phyloP scores from a whole-genome alignment of 2,113 vertebrate genomes.

The Cephalopholis sonnerati region DNA sequence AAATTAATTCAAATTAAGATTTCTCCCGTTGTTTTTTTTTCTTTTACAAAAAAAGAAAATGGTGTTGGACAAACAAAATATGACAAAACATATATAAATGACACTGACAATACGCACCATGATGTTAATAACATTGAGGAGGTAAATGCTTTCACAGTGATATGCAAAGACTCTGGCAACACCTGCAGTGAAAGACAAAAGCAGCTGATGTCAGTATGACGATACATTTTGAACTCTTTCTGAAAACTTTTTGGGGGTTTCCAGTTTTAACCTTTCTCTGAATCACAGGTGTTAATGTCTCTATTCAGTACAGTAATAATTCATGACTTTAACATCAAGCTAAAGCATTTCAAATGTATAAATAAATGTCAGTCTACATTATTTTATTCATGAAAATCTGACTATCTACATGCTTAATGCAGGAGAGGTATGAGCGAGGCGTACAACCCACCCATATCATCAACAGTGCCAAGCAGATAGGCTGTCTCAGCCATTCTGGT shows the following conservation, averaged over 20 bases:
- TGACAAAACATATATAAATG: neutral
- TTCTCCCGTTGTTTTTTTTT: neutral
- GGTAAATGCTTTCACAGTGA: conserved; percentile 78
- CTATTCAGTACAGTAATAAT: neutral
- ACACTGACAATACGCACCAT: conserved; percentile 80
- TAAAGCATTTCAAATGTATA: neutral
- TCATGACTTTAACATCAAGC: neutral
- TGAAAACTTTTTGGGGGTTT: neutral
- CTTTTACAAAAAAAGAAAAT: too few relatives aligned
- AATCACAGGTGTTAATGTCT: neutral
- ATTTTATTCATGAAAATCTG: neutral
- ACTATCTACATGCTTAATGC: neutral
- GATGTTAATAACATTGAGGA: conserved; percentile 87
- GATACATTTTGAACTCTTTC: neutral
- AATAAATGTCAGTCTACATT: neutral
- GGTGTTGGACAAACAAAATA: neutral
- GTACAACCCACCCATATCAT: conserved; percentile 88
- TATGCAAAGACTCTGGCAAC: conserved; percentile 86
- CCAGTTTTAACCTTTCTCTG: neutral
- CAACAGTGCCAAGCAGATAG: conserved; percentile 85
- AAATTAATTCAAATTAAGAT: neutral
- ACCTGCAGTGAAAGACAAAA: conserved; percentile 82
- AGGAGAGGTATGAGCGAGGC: neutral
- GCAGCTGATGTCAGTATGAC: neutral
- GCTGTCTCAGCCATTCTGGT: conserved; percentile 66